These are phyloP conservation scores for Leptatherina wallacei DNA, from an alignment of 2,797 vertebrate species.

Conservation along the genomic window DNA sequence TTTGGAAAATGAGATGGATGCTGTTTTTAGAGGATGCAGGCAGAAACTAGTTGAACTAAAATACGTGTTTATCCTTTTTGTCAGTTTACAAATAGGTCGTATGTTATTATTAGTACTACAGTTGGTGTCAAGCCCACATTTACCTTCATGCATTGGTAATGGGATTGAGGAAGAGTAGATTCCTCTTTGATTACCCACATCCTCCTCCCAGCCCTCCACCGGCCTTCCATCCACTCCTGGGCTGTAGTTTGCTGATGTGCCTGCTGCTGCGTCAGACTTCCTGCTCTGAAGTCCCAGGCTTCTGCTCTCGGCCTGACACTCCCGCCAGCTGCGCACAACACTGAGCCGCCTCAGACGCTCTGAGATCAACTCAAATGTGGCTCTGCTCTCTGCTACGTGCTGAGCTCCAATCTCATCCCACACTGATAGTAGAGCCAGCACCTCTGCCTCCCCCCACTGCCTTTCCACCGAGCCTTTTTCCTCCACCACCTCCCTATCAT, in stretches of 20 bases:
- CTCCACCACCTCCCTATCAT: slow-evolving; percentile 80
- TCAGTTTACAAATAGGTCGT: neutral
- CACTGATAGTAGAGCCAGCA: slow-evolving; percentile 88
- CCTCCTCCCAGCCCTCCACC: slow-evolving; percentile 69
- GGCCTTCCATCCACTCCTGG: slow-evolving; percentile 79
- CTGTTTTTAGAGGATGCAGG: neutral
- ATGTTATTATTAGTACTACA: slow-evolving; percentile 1
- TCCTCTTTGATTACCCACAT: slow-evolving; percentile 63
- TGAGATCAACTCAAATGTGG: slow-evolving; percentile 91
- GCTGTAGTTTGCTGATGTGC: slow-evolving; percentile 82
- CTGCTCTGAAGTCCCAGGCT: slow-evolving; percentile 87
- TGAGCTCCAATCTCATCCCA: slow-evolving; percentile 90
- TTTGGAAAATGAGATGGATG: neutral
- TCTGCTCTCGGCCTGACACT: slow-evolving; percentile 91
- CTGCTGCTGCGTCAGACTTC: slow-evolving; percentile 84
- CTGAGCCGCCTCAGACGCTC: slow-evolving; percentile 90
- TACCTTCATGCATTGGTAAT: slow-evolving; percentile 75
- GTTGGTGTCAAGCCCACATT: slow-evolving; percentile 43
- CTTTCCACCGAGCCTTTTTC: slow-evolving; percentile 63
- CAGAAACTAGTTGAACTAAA: slow-evolving; percentile 3
- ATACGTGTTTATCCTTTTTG: slow-evolving; percentile 3
- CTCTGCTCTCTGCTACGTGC: slow-evolving; percentile 87
- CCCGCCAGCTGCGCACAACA: slow-evolving; percentile 89
- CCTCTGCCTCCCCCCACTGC: slow-evolving; percentile 90
- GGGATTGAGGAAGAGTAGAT: slow-evolving; percentile 65